A percentile compares a stretch with the other conserved stretches of the same genome.
Evolutionary conservation across 1,140 invertebrate genomes (phyloP).

Genomic region (Lethrus apterus): DNA sequence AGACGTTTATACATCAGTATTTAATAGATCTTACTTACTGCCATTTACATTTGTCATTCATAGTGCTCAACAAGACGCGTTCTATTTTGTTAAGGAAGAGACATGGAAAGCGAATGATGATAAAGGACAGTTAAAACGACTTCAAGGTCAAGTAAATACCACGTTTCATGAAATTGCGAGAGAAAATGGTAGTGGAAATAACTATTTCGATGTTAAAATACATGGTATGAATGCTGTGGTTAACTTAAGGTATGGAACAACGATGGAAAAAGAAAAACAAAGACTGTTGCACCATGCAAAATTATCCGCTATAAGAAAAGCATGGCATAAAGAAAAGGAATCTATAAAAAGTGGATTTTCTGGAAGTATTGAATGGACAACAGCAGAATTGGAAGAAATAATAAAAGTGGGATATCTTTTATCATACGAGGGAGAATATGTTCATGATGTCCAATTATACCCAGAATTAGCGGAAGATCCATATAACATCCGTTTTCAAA

Average conservation of each 20-base stretch:
- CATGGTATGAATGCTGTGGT: constrained; percentile 75
- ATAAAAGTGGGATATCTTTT: constrained; percentile 72
- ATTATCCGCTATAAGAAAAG: constrained; percentile 74
- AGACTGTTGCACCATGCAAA: constrained; percentile 83
- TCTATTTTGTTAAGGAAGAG: constrained; percentile 92
- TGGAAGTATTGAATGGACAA: constrained; percentile 65
- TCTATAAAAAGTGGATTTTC: constrained; percentile 68
- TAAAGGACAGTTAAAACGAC: constrained; percentile 74
- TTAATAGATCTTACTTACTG: constrained; percentile 83
- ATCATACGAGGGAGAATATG: constrained; percentile 84
- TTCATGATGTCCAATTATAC: constrained; percentile 80
- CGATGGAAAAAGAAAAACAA: constrained; percentile 78
- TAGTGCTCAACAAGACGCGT: constrained; percentile 82
- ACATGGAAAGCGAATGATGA: constrained; percentile 82
- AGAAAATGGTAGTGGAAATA: constrained; percentile 59
- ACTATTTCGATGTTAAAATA: constrained; percentile 77
- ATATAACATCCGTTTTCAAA: constrained; percentile 84
- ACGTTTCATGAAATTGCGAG: constrained; percentile 78
- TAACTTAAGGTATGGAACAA: constrained; percentile 83
- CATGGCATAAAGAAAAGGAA: constrained; percentile 87
- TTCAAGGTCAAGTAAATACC: constrained; percentile 86
- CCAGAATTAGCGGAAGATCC: constrained; percentile 92
- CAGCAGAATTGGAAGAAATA: constrained; percentile 73
- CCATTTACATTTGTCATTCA: constrained; percentile 85
- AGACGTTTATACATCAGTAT: constrained; percentile 90